A percentile compares a stretch with the other conserved stretches of the same genome.
Evolutionary conservation across 2,113 vertebrate species (phyloP).

Genomic region (Piaya cayana): DNA sequence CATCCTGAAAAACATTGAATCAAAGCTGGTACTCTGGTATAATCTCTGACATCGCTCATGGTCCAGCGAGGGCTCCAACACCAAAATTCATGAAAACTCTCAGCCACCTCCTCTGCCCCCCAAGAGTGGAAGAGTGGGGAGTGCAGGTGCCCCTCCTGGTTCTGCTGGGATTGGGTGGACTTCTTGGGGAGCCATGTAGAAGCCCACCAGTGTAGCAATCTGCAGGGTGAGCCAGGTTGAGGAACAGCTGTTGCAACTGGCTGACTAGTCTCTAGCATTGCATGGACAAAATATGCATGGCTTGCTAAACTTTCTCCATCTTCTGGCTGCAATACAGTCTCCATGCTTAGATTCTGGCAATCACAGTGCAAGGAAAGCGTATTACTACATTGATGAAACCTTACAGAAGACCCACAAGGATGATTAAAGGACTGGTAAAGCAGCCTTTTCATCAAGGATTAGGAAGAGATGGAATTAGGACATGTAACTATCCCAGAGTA

Average conservation of each 20-base stretch:
- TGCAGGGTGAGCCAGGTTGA: not conserved
- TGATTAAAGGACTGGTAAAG: not conserved
- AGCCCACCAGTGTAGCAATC: fast-evolving
- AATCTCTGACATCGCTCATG: fast-evolving
- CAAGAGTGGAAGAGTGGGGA: no score
- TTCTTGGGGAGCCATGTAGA: not conserved
- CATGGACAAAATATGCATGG: not conserved
- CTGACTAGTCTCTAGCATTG: not conserved
- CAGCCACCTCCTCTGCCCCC: not conserved
- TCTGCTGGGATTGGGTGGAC: fast-evolving
- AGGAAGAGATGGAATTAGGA: not conserved
- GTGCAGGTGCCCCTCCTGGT: not conserved
- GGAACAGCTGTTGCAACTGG: not conserved
- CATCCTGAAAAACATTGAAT: not conserved
- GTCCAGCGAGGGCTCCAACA: not conserved
- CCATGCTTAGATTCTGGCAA: not conserved
- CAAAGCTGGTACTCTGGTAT: not conserved
- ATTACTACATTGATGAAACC: not conserved
- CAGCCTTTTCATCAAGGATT: not conserved
- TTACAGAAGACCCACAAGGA: not conserved
- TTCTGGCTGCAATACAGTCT: not conserved
- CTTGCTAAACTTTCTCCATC: not conserved
- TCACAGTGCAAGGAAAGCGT: not conserved
- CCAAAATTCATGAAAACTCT: not conserved
- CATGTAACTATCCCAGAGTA: not conserved